Evolutionary conservation across 2,113 vertebrate species (phyloP).

Genomic region (Phaetusa simplex): DNA sequence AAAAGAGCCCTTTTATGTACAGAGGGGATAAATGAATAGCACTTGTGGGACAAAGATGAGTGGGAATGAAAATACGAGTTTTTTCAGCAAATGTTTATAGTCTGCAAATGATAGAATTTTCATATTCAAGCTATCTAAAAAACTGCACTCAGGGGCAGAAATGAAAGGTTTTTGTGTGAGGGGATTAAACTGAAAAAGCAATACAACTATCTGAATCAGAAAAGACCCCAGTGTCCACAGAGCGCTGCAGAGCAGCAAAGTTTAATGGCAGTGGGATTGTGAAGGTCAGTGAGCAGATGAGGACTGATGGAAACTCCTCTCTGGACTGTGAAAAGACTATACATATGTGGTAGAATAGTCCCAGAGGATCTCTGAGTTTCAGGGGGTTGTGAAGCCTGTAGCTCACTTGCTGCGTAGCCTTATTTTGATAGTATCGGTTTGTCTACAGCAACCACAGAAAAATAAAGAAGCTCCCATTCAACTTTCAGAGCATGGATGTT

Average conservation of each 20-base stretch:
- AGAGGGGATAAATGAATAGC: slow-evolving; percentile 27
- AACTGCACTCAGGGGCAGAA: background rate
- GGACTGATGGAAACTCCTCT: slow-evolving; percentile 16
- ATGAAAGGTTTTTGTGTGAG: background rate
- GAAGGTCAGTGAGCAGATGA: slow-evolving; percentile 52
- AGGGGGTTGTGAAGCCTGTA: background rate
- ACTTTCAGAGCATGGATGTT: background rate
- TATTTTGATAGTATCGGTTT: slow-evolving; percentile 17
- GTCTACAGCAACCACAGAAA: background rate
- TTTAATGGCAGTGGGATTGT: background rate
- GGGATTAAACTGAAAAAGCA: background rate
- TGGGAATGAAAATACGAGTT: background rate
- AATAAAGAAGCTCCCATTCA: slow-evolving; percentile 15
- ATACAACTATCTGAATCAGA: background rate
- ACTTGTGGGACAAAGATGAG: background rate
- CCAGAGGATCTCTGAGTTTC: background rate
- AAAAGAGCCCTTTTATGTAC: slow-evolving; percentile 25
- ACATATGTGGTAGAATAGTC: slow-evolving; percentile 28
- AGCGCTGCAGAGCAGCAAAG: background rate
- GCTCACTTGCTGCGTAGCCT: background rate
- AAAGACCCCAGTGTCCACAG: background rate
- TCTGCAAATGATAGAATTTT: slow-evolving; percentile 28
- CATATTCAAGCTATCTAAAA: background rate
- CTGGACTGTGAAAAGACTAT: slow-evolving; percentile 7
- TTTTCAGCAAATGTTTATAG: slow-evolving; percentile 19